Base-by-base conservation (phyloP, 2,888 invertebrate genomes). In the Nebria salina region DNA sequence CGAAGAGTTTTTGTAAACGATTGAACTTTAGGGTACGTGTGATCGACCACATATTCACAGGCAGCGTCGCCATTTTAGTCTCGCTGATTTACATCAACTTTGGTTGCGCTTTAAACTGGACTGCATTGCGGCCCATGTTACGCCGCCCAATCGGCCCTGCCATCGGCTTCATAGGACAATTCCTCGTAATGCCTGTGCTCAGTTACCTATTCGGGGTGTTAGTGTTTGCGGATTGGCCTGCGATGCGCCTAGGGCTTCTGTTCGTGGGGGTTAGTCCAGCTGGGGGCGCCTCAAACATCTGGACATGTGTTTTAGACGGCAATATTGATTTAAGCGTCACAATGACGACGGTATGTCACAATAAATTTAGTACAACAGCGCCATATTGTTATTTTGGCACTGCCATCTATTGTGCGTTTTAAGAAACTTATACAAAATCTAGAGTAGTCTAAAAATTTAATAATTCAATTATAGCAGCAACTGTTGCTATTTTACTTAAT, bases 221-320 rank as follows among this genome's bases (percentile, higher is more conserved):
- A 20, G 89, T 96, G 25, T 96, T 97, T 88, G 93, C 95, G 0
- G 87, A 92, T 82, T 90, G 90, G 76, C 90, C 92, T 2, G 92
- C 92, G 84, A 92, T 97, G 92, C 94, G 95, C 73, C 88, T 97
- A 84, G 97, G 97, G 2, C 91, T 97, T 88, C 97, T 97, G 89
- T 96, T 96, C 88, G 95, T 96, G 0, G 97, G 97, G 0, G 95
- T 96, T 25, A 94, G 96, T 2, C 97, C 97, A 0, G 96, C 95
- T n/a, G 97, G 99, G 0, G 98, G 98, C 0, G 97, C 98, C 34
- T 98, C 98, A 74, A 99, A 99, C 89, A 96, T 98, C 85, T 99
- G 98, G 97, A 95, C 97, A 0, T 94, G 96, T 83, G 92, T 98
- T 15, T 91, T 99, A 1, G 95, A 95, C 3, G 98, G 97, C 5